Conservation (phyloP, 2,888 invertebrate genomes). For the Macropis europaea region DNA sequence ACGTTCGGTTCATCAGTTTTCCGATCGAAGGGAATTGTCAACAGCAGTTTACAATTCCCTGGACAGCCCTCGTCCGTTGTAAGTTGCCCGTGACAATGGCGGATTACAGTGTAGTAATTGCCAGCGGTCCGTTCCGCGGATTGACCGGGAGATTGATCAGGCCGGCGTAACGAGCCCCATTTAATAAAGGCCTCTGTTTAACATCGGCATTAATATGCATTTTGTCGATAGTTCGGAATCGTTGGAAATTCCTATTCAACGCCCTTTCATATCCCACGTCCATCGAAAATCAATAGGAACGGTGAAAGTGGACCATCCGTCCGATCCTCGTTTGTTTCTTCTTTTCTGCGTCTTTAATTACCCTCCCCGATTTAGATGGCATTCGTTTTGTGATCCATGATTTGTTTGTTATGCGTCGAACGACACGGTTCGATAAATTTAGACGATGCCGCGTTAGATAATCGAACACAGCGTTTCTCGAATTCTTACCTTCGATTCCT, state of each 20-base stretch:
- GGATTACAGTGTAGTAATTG: conserved; percentile 37
- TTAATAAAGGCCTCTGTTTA: conserved; percentile 48
- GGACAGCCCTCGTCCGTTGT: neutral
- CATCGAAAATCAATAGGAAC: conserved; percentile 25
- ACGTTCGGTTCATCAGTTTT: neutral
- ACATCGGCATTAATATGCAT: conserved; percentile 35
- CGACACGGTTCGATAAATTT: conserved; percentile 14
- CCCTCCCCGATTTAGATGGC: conserved; percentile 23
- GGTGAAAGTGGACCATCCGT: conserved; percentile 26
- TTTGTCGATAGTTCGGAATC: conserved; percentile 24
- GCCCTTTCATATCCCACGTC: neutral
- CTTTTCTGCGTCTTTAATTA: conserved; percentile 32
- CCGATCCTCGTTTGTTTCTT: conserved; percentile 25
- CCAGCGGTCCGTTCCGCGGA: conserved; percentile 35
- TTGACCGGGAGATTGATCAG: conserved; percentile 15
- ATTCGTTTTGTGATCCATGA: conserved; percentile 29
- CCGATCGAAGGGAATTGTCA: neutral
- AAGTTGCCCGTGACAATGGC: conserved; percentile 14
- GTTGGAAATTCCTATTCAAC: conserved; percentile 39
- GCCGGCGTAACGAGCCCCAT: conserved; percentile 39
- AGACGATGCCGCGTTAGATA: neutral
- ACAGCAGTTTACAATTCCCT: neutral
- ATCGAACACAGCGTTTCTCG: too few relatives aligned
- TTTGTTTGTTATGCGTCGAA: conserved; percentile 25
- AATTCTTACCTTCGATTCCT: too few relatives aligned